Base-by-base conservation (phyloP, 1,140 invertebrate genomes). In the Micrasema longulum region DNA sequence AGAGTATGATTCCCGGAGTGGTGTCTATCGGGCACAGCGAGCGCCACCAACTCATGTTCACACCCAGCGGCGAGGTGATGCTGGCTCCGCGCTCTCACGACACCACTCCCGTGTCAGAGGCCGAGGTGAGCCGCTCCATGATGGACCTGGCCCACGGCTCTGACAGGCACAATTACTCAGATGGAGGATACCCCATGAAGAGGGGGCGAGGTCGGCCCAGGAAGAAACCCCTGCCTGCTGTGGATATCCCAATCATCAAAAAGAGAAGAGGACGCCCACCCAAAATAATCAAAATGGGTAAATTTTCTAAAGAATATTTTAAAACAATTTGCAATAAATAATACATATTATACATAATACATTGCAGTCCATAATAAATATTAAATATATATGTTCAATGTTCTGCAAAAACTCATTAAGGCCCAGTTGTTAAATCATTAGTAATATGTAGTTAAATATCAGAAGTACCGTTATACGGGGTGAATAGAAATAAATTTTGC, bases 11-110 rank as follows among this genome's bases (percentile, higher is more conserved):
- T 78, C 82, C 82, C 0, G 84, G 84, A 18, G 84, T 84, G 82
- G 84, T 85, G 7, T 79, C 82, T 11, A 82, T 80, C 16, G 83
- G 82, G 0, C 83, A 85, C 72, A 79, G 82, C 11, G 84, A 85
- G 74, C 80, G 82, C 9, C 81, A 82, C 7, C 83, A 84, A 62
- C 74, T 85, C 0, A 83, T 85, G 69, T 84, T 85, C 77, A 84
- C 83, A 0, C 73, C 82, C 2, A 80, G 82, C 73, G 83, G 83
- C 0, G 83, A 84, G 76, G 83, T 84, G 47, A 81, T 84, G 81
- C 77, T 83, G 41, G 80, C 82, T 0, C 83, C 82, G 0, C 38
- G 78, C 11, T 6, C 68, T 23, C 35, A n/a, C 16, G 22, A 14
- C 43, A 18, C 36, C 18, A 16, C 47, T 26, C 60, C 35, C 14